Conservation (phyloP, 2,113 vertebrate genomes). For the Australoheros scitulus region DNA sequence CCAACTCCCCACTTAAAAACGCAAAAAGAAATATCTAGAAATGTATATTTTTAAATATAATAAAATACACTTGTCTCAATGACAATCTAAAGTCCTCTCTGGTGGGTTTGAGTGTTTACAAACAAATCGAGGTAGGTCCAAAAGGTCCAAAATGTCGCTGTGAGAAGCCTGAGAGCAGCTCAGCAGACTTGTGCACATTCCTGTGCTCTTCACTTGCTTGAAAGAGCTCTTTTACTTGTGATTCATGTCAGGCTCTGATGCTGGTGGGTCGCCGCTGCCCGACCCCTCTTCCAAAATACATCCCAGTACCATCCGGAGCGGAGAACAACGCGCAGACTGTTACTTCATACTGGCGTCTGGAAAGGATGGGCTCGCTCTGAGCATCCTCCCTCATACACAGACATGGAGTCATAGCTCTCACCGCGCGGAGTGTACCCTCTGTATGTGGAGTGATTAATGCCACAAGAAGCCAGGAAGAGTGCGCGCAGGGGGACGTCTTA, state of each 20-base stretch:
- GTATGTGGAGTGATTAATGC: constrained; percentile 60
- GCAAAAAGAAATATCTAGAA: background rate
- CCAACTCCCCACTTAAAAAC: constrained; percentile 4
- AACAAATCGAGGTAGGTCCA: constrained; percentile 57
- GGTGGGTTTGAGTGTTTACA: constrained; percentile 28
- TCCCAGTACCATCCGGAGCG: constrained; percentile 48
- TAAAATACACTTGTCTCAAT: background rate
- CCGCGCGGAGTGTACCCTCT: background rate
- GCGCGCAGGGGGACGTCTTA: background rate
- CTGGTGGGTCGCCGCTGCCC: constrained; percentile 51
- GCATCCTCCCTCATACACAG: constrained; percentile 68
- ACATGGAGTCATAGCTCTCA: constrained; percentile 63
- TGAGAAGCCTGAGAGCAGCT: constrained; percentile 37
- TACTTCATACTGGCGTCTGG: constrained; percentile 43
- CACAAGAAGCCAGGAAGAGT: background rate
- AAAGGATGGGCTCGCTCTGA: constrained; percentile 47
- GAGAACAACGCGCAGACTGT: constrained; percentile 57
- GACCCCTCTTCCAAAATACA: constrained; percentile 48
- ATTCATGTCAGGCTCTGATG: constrained; percentile 72
- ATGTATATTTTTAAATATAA: background rate
- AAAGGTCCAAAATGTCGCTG: constrained; percentile 61
- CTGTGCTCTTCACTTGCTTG: constrained; percentile 62
- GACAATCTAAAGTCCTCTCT: background rate
- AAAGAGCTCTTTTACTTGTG: constrained; percentile 65
- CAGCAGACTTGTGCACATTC: constrained; percentile 70